Conservation (phyloP, 2,113 vertebrate species). For the Danionella cerebrum region DNA sequence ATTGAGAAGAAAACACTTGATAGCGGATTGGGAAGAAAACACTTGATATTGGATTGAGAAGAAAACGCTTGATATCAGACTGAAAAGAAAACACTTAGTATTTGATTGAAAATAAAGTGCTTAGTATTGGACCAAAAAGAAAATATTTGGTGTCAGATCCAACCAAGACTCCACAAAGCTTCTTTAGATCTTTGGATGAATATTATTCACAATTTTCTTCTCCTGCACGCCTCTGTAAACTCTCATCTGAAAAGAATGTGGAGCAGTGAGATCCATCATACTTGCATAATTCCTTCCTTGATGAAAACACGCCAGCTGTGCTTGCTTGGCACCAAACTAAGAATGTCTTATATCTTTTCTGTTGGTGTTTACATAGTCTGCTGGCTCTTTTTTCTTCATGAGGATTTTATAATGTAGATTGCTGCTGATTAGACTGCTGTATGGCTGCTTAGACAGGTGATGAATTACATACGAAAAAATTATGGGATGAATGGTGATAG, state of each 20-base stretch:
- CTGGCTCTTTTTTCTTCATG: neutral
- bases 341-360: neutral
- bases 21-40: too few relatives aligned
- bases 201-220: neutral
- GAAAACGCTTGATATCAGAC: too few relatives aligned
- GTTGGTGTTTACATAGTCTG: neutral
- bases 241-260: neutral
- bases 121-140: too few relatives aligned
- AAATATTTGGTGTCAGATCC: too few relatives aligned
- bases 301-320: neutral
- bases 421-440: too few relatives aligned
- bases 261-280: neutral
- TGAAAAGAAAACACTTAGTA: too few relatives aligned
- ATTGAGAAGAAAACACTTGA: too few relatives aligned
- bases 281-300: neutral
- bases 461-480: conserved; percentile 21
- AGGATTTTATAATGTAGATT: conserved; percentile 12
- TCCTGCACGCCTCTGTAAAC: neutral
- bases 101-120: too few relatives aligned
- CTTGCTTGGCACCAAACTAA: neutral
- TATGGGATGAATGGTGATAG: conserved; percentile 2
- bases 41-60: too few relatives aligned
- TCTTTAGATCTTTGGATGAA: neutral
- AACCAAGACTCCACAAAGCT: neutral
- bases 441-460: conserved; percentile 5